Conservation (phyloP, 2,113 vertebrate species). For the Marmota flaviventris region DNA sequence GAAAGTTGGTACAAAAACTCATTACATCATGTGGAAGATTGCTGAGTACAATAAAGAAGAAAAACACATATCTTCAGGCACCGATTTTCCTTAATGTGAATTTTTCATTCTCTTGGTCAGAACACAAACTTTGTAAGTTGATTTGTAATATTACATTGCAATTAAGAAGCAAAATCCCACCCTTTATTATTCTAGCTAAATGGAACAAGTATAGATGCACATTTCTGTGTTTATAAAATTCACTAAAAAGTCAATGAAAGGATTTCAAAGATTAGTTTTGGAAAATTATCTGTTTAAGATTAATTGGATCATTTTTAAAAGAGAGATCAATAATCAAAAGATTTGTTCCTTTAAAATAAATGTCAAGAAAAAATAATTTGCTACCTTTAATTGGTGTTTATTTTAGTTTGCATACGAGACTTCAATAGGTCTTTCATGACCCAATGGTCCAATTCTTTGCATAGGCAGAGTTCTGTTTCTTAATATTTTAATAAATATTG, state of each 20-base stretch:
- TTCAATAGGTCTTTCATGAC: not conserved
- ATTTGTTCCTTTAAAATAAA: not conserved
- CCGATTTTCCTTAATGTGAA: not conserved
- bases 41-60: not conserved
- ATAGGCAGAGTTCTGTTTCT: not conserved
- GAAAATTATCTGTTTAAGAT: not conserved
- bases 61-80: not conserved
- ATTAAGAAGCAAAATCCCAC: not conserved
- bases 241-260: not conserved
- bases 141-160: not conserved
- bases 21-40: not conserved
- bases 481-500: not conserved
- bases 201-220: not conserved
- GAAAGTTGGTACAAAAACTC: constrained; percentile 10
- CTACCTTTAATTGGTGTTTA: constrained; percentile 4
- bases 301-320: not conserved
- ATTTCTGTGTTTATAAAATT: not conserved
- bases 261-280: not conserved
- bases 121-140: not conserved
- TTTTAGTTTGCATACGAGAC: constrained; percentile 18
- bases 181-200: not conserved
- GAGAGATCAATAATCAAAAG: constrained; percentile 26
- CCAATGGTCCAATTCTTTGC: not conserved
- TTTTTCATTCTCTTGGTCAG: not conserved
- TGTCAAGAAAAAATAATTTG: not conserved